Conservation (phyloP, 2,888 invertebrate species). For the Limnephilus auricula region DNA sequence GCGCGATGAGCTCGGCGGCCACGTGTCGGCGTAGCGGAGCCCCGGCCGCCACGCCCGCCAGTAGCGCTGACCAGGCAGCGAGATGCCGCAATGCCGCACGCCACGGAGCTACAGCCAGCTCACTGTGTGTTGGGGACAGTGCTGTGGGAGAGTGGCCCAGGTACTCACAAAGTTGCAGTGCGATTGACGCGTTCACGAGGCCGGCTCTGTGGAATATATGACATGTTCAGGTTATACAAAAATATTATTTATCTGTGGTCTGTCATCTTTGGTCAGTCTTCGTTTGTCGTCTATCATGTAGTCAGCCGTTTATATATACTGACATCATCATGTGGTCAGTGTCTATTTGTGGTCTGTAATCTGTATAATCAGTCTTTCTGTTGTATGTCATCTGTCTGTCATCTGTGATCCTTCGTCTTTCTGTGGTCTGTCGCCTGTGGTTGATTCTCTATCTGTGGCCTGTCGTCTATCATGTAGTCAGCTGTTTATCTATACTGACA, state of each 20-base stretch:
- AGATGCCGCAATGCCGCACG: slow-evolving; percentile 86
- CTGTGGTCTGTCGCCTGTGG: background rate
- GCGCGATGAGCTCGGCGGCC: slow-evolving; percentile 67
- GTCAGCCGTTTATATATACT: too few species aligned
- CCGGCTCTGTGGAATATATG: slow-evolving; percentile 76
- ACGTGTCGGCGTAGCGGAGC: slow-evolving; percentile 77
- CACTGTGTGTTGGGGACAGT: slow-evolving; percentile 77
- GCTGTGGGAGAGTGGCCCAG: slow-evolving; percentile 69
- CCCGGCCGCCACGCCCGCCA: slow-evolving; percentile 83
- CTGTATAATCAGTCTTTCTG: background rate
- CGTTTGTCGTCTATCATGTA: too few species aligned
- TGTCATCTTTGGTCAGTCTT: background rate
- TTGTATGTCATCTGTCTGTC: background rate
- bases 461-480: too few species aligned
- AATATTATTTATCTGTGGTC: background rate
- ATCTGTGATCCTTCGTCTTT: too few species aligned
- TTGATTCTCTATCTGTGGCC: background rate
- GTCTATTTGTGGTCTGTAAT: background rate
- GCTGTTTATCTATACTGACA: too few species aligned
- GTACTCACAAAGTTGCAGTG: slow-evolving; percentile 82
- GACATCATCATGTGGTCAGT: too few species aligned
- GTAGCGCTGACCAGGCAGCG: slow-evolving; percentile 83
- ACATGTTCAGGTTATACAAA: slow-evolving; percentile 19
- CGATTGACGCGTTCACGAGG: slow-evolving; percentile 80
- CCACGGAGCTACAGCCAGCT: slow-evolving; percentile 91